Conservation (phyloP, 2,113 vertebrate genomes). For the Grammomys surdaster region DNA sequence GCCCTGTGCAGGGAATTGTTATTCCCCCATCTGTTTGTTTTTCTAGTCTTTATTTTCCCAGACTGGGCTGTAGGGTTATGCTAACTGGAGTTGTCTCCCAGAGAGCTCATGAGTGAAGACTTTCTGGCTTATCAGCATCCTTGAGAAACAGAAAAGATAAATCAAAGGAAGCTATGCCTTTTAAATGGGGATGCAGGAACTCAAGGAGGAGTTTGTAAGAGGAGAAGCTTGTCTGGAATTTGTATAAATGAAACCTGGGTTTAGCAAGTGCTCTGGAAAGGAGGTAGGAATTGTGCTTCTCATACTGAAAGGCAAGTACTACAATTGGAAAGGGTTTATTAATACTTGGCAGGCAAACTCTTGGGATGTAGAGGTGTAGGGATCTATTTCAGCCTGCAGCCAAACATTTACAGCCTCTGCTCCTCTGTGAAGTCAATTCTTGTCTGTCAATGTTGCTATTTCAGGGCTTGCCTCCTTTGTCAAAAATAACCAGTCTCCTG, state of each 20-base stretch:
- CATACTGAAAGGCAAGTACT: not conserved
- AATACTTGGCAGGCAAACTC: not conserved
- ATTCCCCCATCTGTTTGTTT: not conserved
- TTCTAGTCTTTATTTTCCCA: not conserved
- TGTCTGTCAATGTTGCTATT: not conserved
- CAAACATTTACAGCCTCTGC: not conserved
- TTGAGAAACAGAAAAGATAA: constrained; percentile 19
- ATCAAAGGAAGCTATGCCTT: constrained; percentile 21
- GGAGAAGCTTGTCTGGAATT: constrained; percentile 59
- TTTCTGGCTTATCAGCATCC: not conserved
- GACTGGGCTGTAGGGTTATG: not conserved
- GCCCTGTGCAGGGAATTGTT: too few species aligned
- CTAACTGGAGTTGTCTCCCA: not conserved
- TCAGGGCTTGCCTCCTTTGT: not conserved
- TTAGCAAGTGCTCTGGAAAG: constrained; percentile 40
- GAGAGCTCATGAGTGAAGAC: not conserved
- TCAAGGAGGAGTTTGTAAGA: constrained; percentile 17
- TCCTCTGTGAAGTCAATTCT: not conserved
- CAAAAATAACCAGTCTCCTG: not conserved
- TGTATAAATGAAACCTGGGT: constrained; percentile 50
- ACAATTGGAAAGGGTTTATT: not conserved
- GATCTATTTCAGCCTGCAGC: not conserved
- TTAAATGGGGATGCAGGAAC: constrained; percentile 32
- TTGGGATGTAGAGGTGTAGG: fast-evolving
- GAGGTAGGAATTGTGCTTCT: not conserved